Conservation (phyloP, 2,113 vertebrate genomes). For the Lepidothrix coronata region DNA sequence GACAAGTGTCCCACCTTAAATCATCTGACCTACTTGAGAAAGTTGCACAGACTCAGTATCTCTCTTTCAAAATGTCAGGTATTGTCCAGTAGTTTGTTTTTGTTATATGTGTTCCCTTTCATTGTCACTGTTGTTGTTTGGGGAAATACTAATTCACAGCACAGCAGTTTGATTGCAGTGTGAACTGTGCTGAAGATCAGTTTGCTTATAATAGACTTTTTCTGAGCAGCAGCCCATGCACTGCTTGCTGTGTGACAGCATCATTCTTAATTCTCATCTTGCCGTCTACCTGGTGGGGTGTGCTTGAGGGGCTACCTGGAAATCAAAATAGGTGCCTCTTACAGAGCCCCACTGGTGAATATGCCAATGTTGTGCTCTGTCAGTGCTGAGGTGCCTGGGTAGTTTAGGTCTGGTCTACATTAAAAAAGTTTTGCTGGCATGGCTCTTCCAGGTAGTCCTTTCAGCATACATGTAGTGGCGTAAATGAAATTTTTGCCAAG, state of each 20-base stretch:
- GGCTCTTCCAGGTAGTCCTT: background rate
- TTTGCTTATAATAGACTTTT: background rate
- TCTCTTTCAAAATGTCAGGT: background rate
- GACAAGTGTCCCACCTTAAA: background rate
- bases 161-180: background rate
- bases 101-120: background rate
- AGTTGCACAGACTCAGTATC: background rate
- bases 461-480: accelerated
- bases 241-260: background rate
- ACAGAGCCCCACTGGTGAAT: accelerated
- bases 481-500: background rate
- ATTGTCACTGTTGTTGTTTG: background rate
- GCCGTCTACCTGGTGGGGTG: accelerated
- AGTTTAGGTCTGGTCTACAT: background rate
- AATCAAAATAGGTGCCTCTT: background rate
- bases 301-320: background rate
- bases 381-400: background rate
- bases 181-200: background rate
- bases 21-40: background rate
- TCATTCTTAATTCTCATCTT: background rate
- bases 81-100: background rate
- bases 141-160: background rate
- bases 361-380: accelerated
- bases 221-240: background rate
- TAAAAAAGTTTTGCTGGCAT: background rate